Evolutionary conservation across 2,888 invertebrate genomes (phyloP), one percentile per base, ranked within the genome.

Genomic region (Dolichomitus sp.): DNA sequence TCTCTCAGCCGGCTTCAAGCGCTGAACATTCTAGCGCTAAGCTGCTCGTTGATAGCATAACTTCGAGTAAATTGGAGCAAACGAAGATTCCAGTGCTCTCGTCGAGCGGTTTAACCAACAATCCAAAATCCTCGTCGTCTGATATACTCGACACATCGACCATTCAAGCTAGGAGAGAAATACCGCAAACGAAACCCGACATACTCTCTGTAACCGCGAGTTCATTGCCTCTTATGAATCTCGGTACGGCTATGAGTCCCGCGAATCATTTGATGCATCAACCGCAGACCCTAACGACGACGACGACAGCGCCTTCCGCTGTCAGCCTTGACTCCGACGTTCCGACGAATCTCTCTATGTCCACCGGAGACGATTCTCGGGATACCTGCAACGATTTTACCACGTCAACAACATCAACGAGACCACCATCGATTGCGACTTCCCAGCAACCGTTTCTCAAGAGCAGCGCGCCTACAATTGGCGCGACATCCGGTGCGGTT

Each of bases 291-390:
- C 54, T 85, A 2, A 17, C 72, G 4, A 19, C 72, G n/a, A 17
- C 14, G 27, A 75, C 84, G 37, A 76, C 85, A 4, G 69, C 84
- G 6, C 74, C 85, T 11, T 76, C 81, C 4, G 12, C 72, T 2
- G 79, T 68, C 4, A 52, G 86, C 5, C 88, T 89, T 70, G 92
- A 93, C 17, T 73, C 89, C 11, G 92, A 93, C 17, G 85, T 92
- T 1, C 93, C 93, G 0, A 93, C 93, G 23, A 93, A 93, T 86
- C 85, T 93, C 4, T 93, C 92, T 7, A 92, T 93, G 89, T 87
- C 91, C 19, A 61, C 89, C 1, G 84, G 88, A 9, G 90, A 90
- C 1, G 91, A 91, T 12, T 75, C 89, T 0, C 85, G 91, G 9
- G 91, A 92, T n/a, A 72, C 87, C 6, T 88, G 88, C 74, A 90